Percentiles rank a stretch among this genome's conserved stretches.
Conservation (phyloP, 2,888 invertebrate genomes). For the Yponomeuta malinellus region DNA sequence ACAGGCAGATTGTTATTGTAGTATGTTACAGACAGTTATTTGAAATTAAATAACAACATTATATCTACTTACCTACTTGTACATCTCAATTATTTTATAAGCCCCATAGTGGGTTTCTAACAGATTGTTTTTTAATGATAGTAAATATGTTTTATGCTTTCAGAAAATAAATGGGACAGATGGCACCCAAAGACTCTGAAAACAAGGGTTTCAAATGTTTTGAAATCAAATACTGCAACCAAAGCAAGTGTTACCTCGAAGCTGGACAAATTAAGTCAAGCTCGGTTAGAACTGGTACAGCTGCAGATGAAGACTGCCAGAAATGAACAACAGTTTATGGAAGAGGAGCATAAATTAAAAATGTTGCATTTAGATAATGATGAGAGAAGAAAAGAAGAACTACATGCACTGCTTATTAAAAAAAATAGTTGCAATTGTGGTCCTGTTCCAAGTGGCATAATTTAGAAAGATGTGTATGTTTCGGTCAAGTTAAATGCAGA, state of each 20-base stretch:
- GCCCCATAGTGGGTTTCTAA: too few relatives aligned
- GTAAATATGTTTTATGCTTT: not conserved
- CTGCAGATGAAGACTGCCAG: constrained; percentile 17
- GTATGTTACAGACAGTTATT: too few relatives aligned
- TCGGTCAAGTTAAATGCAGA: not conserved
- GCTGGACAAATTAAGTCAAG: constrained; percentile 18
- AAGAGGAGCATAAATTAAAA: constrained; percentile 17
- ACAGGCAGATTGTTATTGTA: too few relatives aligned
- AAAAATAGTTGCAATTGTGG: constrained; percentile 8
- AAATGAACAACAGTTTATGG: constrained; percentile 13
- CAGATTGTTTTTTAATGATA: too few relatives aligned
- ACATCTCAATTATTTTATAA: too few relatives aligned
- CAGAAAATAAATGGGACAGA: constrained; percentile 12
- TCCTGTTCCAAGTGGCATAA: not conserved
- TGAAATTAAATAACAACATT: too few relatives aligned
- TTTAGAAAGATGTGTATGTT: not conserved
- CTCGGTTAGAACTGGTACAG: constrained; percentile 18
- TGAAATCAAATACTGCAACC: not conserved
- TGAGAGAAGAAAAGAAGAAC: constrained; percentile 18
- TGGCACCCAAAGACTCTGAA: constrained; percentile 14
- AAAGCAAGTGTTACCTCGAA: constrained; percentile 13
- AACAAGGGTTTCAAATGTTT: constrained; percentile 3
- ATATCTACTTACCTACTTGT: too few relatives aligned
- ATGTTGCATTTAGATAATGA: constrained; percentile 11
- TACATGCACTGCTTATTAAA: constrained; percentile 13